Evolutionary conservation across 2,113 vertebrate genomes (phyloP).

Genomic region (Ciconia stormi): DNA sequence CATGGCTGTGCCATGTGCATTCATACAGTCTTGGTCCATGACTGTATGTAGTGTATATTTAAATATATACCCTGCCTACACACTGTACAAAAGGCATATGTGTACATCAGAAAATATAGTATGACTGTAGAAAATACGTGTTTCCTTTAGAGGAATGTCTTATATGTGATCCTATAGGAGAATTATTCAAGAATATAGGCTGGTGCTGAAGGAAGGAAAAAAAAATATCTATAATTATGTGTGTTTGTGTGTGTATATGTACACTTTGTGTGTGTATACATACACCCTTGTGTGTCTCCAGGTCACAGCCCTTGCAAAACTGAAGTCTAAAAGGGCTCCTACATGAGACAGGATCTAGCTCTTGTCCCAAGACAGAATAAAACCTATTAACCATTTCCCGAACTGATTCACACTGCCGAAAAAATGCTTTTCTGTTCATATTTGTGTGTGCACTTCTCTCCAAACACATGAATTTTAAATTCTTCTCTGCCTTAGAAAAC

Average conservation of each 20-base stretch:
- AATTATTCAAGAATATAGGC: neutral
- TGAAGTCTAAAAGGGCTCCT: neutral
- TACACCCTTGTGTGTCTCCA: neutral
- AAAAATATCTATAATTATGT: neutral
- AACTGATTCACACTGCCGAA: rapidly evolving
- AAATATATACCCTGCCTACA: neutral
- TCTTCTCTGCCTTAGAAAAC: neutral
- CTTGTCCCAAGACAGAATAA: neutral
- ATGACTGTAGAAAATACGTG: neutral
- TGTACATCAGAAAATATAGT: neutral
- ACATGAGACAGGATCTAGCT: neutral
- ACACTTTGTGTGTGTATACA: neutral
- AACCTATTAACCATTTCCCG: neutral
- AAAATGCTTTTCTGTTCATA: rapidly evolving
- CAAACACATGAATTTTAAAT: neutral
- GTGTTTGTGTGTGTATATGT: neutral
- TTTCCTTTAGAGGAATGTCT: neutral
- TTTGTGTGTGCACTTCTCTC: neutral
- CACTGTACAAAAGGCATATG: neutral
- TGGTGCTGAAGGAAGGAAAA: neutral
- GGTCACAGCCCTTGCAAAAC: neutral
- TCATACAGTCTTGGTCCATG: neutral
- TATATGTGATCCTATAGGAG: neutral
- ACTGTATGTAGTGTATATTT: neutral
- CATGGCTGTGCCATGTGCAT: neutral